These are phyloP conservation scores for Desmophyllum pertusum DNA, from an alignment of 92 coral and sea anemone species.

Conservation along the genomic window DNA sequence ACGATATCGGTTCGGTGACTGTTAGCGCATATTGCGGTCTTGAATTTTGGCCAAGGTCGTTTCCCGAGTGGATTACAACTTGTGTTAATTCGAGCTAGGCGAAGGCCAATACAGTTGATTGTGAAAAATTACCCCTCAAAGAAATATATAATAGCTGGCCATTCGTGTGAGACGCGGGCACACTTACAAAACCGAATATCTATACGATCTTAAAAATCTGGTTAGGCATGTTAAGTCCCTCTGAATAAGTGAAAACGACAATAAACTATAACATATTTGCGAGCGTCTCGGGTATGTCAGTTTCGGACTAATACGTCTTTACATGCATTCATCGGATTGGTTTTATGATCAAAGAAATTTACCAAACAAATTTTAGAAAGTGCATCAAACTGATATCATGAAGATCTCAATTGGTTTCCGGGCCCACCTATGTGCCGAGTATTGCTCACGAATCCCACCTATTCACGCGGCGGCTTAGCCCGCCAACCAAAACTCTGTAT, in stretches of 20 bases:
- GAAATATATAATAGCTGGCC: constrained; percentile 18
- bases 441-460: background rate
- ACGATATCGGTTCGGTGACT: constrained; percentile 18
- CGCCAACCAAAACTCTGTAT: background rate
- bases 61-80: constrained; percentile 28
- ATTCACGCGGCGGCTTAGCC: background rate
- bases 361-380: background rate
- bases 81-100: constrained; percentile 14
- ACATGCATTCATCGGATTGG: background rate
- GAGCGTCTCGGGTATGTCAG: too few relatives aligned
- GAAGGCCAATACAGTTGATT: constrained; percentile 31
- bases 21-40: constrained; percentile 20
- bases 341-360: background rate
- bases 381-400: background rate
- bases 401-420: background rate
- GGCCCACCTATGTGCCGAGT: background rate
- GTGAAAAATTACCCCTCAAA: background rate
- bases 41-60: constrained; percentile 19
- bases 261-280: background rate
- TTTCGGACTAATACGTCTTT: background rate
- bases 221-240: background rate
- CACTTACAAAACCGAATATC: constrained; percentile 26
- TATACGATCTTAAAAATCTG: constrained; percentile 13
- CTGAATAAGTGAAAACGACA: background rate
- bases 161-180: background rate